Evolutionary conservation across 1,140 invertebrate species (phyloP), one percentile per base, ranked within the genome.

Genomic region (Branchinecta lindahli): DNA sequence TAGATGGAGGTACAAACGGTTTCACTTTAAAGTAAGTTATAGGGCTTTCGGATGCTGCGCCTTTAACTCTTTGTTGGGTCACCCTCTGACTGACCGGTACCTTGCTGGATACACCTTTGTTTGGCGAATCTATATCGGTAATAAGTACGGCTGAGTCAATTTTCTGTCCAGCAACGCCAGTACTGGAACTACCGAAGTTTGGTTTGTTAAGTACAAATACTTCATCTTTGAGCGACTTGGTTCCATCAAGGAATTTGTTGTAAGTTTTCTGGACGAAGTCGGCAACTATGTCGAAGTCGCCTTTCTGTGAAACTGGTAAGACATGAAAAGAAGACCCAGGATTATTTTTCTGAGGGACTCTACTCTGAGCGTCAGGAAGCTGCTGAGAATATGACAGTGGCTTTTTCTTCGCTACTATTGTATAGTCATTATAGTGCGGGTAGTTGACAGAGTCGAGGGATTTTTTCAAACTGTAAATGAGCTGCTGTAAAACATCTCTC

Each of bases 121-220:
- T 33, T 33, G 1, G 33, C 5, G 33, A 33, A 33, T 33, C 33
- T 33, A 33, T 33, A 5, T 61, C 12, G 12, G 52, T 61, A 20
- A 61, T 61, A 3, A 61, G 12, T 3, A 20, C 18, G 12, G 52
- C 18, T 15, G 52, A 61, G 12, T 61, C 18, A 61, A 61, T 61
- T 20, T 20, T 61, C 18, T 61, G 52, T 20, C 52, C 52, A 61
- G 52, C 12, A 61, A 61, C 52, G 12, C 18, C 18, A 61, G 12
- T 61, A 20, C 18, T 61, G 12, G 52, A 61, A 61, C 18, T 61
- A 12, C 12, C 52, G 18, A 61, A 61, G 18, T 20, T 61, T 61
- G 68, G 46, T n/a, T 45, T 45, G 68, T 69, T 69, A 21, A 69
- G 46, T n/a, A 46, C 8, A 8, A 69, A 69, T 18, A 69, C 68